Evolutionary conservation across 2,113 vertebrate genomes (phyloP).

Genomic region (Gulo gulo): DNA sequence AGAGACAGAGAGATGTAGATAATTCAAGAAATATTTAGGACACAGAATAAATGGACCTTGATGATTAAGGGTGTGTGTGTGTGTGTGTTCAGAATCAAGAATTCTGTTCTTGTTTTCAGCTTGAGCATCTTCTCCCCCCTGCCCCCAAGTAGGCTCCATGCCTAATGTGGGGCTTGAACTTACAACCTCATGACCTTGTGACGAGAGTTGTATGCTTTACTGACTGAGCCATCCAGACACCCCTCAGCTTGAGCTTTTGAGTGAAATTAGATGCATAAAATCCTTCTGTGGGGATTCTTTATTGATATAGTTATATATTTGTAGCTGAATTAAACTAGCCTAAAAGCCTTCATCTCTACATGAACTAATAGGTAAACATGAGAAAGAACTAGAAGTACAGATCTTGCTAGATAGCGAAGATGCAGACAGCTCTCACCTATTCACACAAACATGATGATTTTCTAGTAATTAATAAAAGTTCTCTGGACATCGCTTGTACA

Average conservation of each 20-base stretch:
- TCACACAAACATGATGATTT: constrained; percentile 13
- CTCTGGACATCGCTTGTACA: background rate
- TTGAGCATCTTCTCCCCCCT: background rate
- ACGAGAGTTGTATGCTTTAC: background rate
- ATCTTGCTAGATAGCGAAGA: background rate
- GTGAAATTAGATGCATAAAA: constrained; percentile 35
- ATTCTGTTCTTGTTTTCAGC: constrained; percentile 26
- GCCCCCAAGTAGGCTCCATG: background rate
- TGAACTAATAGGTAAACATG: background rate
- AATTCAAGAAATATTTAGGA: constrained; percentile 29
- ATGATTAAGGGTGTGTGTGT: background rate
- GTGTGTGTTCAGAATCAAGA: background rate
- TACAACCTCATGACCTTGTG: background rate
- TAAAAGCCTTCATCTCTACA: constrained; percentile 23
- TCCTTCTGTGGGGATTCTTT: constrained; percentile 32
- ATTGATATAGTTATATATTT: constrained; percentile 27
- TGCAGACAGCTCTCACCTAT: background rate
- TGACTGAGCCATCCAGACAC: background rate
- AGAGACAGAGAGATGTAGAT: background rate
- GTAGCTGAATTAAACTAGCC: background rate
- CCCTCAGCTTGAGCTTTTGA: background rate
- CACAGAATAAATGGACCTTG: background rate
- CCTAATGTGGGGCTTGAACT: background rate
- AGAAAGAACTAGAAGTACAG: constrained; percentile 10
- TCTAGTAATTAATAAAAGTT: constrained; percentile 25